phyloP scores from a whole-genome alignment of 2,113 vertebrate genomes.

The Anhinga rufa region DNA sequence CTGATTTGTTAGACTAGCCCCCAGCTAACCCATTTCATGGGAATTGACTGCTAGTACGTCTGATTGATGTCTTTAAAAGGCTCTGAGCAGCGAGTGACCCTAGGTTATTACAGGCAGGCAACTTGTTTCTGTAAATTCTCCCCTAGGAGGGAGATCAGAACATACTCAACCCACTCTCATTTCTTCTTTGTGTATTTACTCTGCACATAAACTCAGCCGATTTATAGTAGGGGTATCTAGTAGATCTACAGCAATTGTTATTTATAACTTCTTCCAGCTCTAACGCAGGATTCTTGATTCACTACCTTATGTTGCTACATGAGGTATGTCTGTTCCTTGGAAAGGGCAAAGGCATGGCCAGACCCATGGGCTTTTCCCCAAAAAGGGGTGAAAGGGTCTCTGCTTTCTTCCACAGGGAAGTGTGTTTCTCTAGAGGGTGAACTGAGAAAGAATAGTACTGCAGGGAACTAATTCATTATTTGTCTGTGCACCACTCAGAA shows the following conservation, averaged over 20 bases:
- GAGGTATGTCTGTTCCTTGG: background rate
- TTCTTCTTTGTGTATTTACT: background rate
- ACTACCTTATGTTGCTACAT: rapidly evolving
- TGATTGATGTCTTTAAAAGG: background rate
- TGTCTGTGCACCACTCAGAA: background rate
- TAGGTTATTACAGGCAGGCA: background rate
- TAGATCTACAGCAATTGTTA: background rate
- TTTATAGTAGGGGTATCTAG: background rate
- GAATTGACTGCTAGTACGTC: background rate
- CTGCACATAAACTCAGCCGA: background rate
- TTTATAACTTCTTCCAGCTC: background rate
- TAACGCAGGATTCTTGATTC: background rate
- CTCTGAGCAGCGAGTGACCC: background rate
- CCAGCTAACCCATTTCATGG: background rate
- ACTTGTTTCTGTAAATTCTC: background rate
- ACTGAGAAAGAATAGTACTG: background rate
- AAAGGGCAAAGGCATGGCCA: background rate
- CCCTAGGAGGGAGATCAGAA: background rate
- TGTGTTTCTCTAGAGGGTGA: background rate
- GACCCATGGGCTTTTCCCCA: background rate
- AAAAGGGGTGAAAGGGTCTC: background rate
- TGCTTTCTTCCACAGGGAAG: rapidly evolving
- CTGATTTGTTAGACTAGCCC: background rate
- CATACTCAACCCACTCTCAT: background rate
- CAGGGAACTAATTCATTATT: background rate